These are phyloP conservation scores for Parnassius smintheus DNA, from an alignment of 2,888 invertebrate species.

Conservation along the genomic window DNA sequence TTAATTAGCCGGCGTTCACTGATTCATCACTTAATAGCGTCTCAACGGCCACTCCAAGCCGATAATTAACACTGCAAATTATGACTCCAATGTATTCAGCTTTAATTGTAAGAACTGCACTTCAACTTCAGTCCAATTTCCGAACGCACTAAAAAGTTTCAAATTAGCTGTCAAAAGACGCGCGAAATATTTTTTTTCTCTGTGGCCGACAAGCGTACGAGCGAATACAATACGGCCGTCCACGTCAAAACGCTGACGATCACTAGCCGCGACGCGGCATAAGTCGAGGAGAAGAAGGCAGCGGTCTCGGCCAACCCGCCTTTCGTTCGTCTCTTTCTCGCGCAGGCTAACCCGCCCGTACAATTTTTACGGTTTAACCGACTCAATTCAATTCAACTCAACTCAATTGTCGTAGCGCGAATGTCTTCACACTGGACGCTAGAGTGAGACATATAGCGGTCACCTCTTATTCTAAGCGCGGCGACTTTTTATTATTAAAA, in stretches of 20 bases:
- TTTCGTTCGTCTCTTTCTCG: constrained; percentile 78
- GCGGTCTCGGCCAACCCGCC: constrained; percentile 78
- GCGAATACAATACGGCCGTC: constrained; percentile 63
- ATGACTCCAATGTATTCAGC: constrained; percentile 47
- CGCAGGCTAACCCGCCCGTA: constrained; percentile 71
- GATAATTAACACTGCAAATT: constrained; percentile 63
- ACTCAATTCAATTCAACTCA: constrained; percentile 81
- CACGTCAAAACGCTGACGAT: constrained; percentile 77
- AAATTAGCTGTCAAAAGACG: constrained; percentile 65
- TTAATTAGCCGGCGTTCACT: constrained; percentile 78
- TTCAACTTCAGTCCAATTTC: constrained; percentile 51
- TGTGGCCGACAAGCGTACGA: constrained; percentile 57
- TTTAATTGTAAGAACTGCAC: constrained; percentile 35
- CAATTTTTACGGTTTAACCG: constrained; percentile 79
- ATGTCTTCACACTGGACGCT: constrained; percentile 77
- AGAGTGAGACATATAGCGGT: constrained; percentile 74
- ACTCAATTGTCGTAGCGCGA: constrained; percentile 80
- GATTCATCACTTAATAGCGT: constrained; percentile 79
- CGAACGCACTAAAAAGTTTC: constrained; percentile 68
- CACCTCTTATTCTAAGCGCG: constrained; percentile 50
- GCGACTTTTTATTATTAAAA: constrained; percentile 41
- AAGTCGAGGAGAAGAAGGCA: constrained; percentile 80
- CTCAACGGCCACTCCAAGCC: constrained; percentile 68
- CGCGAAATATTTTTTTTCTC: constrained; percentile 72
- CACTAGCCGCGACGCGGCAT: constrained; percentile 76